These are phyloP conservation scores for Phyllotreta cruciferae DNA, from an alignment of 2,888 invertebrate species.

Conservation along the genomic window DNA sequence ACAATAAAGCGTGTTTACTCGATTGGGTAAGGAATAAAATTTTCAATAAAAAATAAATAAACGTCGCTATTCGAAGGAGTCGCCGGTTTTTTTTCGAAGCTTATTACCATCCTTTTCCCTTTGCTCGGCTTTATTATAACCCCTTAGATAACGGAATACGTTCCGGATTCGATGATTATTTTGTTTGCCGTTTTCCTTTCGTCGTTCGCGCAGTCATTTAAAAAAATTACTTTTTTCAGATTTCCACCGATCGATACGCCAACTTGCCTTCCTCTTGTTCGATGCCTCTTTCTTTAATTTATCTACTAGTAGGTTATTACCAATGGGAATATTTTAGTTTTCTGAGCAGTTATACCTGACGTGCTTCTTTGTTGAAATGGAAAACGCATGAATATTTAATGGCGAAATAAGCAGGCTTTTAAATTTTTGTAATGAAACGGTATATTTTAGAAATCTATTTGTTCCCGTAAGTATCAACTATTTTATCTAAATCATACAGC, in stretches of 20 bases:
- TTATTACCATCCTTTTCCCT: slow-evolving; percentile 11
- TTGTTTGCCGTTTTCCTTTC: slow-evolving; percentile 12
- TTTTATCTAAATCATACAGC: slow-evolving; percentile 2
- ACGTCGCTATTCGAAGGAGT: slow-evolving; percentile 4
- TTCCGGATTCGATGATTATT: slow-evolving; percentile 17
- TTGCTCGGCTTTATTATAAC: slow-evolving; percentile 17
- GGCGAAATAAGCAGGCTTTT: too few relatives aligned
- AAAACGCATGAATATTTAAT: too few relatives aligned
- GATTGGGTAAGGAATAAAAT: slow-evolving; percentile 23
- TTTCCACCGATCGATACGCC: slow-evolving; percentile 1
- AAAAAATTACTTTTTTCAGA: slow-evolving; percentile 17
- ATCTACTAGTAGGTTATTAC: neutral
- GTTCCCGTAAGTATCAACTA: neutral
- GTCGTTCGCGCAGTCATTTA: slow-evolving; percentile 16
- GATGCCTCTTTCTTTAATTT: neutral
- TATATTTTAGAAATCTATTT: too few relatives aligned
- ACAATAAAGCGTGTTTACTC: slow-evolving; percentile 34
- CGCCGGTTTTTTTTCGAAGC: slow-evolving; percentile 3
- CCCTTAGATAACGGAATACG: slow-evolving; percentile 16
- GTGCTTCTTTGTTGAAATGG: too few relatives aligned
- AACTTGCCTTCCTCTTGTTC: neutral
- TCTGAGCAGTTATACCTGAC: too few relatives aligned
- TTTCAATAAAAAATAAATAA: slow-evolving; percentile 22
- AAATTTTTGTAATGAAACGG: too few relatives aligned
- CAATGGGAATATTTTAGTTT: too few relatives aligned